These are phyloP conservation scores for Garra rufa DNA, from an alignment of 2,113 vertebrate genomes.

Conservation along the genomic window DNA sequence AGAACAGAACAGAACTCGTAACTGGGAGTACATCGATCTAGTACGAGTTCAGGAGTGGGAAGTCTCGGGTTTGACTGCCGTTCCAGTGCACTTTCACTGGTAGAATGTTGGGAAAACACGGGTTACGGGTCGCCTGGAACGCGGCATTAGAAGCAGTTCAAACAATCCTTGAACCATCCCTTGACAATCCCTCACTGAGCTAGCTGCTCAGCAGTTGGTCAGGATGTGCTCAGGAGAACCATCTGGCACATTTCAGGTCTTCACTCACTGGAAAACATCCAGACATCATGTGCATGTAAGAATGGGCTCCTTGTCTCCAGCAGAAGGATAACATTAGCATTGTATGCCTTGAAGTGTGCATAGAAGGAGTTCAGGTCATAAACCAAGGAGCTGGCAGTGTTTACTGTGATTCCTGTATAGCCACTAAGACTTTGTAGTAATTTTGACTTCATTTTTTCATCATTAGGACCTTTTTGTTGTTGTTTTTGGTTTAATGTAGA, in stretches of 20 bases:
- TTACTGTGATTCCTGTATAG: not conserved
- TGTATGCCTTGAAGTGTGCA: not conserved
- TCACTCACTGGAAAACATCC: not conserved
- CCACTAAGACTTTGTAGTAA: no score
- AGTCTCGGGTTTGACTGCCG: no score
- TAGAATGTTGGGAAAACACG: no score
- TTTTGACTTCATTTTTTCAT: no score
- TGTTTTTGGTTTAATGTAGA: no score
- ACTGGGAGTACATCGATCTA: no score
- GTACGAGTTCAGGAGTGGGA: no score
- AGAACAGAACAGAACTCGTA: no score
- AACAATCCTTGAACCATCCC: not conserved
- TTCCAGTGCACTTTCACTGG: no score
- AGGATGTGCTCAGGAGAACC: not conserved
- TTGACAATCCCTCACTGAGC: no score
- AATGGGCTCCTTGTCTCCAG: not conserved
- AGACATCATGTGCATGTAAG: not conserved
- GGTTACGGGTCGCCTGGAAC: no score
- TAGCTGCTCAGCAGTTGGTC: not conserved
- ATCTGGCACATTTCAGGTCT: not conserved
- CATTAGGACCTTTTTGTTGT: no score
- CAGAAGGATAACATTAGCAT: not conserved
- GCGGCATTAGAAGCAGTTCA: not conserved
- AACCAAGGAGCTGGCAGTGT: not conserved
- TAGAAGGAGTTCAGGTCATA: not conserved